Percentiles rank a stretch among this genome's conserved stretches.
Conservation (phyloP, 64 coral and sea anemone species). For the Pocillopora damicornis region DNA sequence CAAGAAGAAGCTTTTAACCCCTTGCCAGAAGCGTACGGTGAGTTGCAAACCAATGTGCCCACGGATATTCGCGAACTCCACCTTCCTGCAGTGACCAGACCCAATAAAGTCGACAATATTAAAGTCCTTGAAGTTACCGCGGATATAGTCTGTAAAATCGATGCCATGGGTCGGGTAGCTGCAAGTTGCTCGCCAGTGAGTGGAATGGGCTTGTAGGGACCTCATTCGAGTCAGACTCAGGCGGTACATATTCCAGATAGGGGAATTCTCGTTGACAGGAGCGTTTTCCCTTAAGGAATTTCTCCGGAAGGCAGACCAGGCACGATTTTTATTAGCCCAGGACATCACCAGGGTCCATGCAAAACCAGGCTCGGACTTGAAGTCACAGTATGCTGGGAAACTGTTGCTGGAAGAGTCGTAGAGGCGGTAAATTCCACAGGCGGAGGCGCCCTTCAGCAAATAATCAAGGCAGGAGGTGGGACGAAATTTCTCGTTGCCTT, state of each 20-base stretch:
- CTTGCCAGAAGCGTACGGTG: neutral
- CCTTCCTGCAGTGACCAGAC: neutral
- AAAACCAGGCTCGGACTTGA: constrained; percentile 13
- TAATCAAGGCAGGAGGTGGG: too few relatives aligned
- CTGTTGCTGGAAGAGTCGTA: too few relatives aligned
- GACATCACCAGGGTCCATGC: constrained; percentile 47
- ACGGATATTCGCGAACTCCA: constrained; percentile 27
- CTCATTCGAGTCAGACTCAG: constrained; percentile 37
- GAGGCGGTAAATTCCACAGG: too few relatives aligned
- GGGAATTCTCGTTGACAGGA: constrained; percentile 15
- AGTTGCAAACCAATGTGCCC: neutral
- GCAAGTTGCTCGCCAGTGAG: constrained; percentile 36
- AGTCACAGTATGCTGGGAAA: constrained; percentile 29
- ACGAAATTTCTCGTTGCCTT: too few relatives aligned
- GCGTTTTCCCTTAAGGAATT: neutral
- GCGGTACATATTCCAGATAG: constrained; percentile 30
- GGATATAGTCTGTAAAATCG: constrained; percentile 21
- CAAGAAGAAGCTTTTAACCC: neutral
- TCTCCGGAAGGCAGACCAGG: neutral
- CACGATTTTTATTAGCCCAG: neutral
- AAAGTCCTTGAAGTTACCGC: constrained; percentile 1
- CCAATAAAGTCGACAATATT: neutral
- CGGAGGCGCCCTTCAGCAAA: too few relatives aligned
- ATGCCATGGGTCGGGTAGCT: neutral
- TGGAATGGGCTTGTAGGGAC: neutral